A percentile compares a stretch with the other conserved stretches of the same genome.
phyloP scores from a whole-genome alignment of 2,797 vertebrate genomes.

The Gambelia wislizenii region DNA sequence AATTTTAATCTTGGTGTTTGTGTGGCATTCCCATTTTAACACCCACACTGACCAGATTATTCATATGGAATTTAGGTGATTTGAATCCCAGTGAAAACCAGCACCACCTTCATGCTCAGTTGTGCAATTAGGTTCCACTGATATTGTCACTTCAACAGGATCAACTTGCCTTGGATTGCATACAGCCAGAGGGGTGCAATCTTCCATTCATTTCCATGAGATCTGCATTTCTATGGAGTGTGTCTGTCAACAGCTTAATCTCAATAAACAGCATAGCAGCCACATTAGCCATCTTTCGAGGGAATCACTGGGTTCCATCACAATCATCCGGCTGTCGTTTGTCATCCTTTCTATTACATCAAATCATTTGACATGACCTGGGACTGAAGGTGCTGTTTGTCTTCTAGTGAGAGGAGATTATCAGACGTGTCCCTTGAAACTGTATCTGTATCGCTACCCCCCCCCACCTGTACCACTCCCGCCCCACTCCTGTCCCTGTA shows the following conservation, averaged over 20 bases:
- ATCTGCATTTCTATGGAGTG: neutral
- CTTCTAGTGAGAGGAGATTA: no score
- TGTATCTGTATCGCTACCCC: no score
- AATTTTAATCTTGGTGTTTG: no score
- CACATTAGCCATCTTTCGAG: neutral
- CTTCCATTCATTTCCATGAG: neutral
- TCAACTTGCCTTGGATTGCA: neutral
- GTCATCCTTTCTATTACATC: neutral
- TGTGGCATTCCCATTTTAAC: neutral
- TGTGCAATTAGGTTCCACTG: neutral
- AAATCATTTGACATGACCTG: neutral
- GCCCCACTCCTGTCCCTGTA: no score
- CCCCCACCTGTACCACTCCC: no score
- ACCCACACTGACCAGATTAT: neutral
- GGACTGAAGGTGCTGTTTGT: neutral
- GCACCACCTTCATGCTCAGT: neutral
- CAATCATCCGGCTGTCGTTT: neutral
- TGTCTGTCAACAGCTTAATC: neutral
- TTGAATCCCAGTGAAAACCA: neutral
- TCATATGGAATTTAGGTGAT: neutral
- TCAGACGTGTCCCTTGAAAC: no score
- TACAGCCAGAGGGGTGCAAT: no score
- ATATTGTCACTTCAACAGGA: neutral
- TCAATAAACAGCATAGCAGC: neutral
- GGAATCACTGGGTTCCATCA: neutral